Evolutionary conservation across 1,140 invertebrate species (phyloP), one percentile per base, ranked within the genome.

Genomic region (Physella acuta): DNA sequence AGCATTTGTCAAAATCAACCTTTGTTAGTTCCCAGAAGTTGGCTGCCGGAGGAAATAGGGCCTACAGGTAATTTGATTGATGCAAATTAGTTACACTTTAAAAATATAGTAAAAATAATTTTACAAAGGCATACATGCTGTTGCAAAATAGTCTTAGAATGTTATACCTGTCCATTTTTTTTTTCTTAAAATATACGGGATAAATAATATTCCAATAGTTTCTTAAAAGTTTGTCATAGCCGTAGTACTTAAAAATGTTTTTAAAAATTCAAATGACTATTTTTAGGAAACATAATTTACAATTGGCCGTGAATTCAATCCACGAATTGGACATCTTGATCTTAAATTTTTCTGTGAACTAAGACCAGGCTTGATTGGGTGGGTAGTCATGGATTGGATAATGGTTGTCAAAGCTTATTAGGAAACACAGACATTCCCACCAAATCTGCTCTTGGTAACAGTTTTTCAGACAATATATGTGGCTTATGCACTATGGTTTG

Each of bases 301-400:
- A 78, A 88, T 92, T 77, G 93, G 93, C 1, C 84, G 89, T 72
- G 92, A 94, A 82, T 81, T 93, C 2, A 92, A 92, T 86, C 92
- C 92, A 20, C 86, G 89, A 75, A 81, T 91, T 78, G 88, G 89
- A 16, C 84, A 85, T 11, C 78, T 94, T 33, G 91, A 94, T 79
- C 78, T 93, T n/a, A 95, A 95, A 85, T 85, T 90, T 55, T 82
- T 89, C 69, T 85, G 89, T 66, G 89, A 72, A 71, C 84, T 74
- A 84, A 85, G 59, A 51, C 84, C 84, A 53, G 84, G 84, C 58
- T 63, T 88, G 58, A 85, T 88, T 56, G 84, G 82, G 63, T 86
- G 87, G 78, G 82, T 89, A 66, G 78, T 88, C 69, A 53, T 88
- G 14, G 84, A 88, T 69, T 71, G 85, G 34, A 75, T 81, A 3